Evolutionary conservation across 2,113 vertebrate genomes (phyloP).

Genomic region (Heptranchias perlo): DNA sequence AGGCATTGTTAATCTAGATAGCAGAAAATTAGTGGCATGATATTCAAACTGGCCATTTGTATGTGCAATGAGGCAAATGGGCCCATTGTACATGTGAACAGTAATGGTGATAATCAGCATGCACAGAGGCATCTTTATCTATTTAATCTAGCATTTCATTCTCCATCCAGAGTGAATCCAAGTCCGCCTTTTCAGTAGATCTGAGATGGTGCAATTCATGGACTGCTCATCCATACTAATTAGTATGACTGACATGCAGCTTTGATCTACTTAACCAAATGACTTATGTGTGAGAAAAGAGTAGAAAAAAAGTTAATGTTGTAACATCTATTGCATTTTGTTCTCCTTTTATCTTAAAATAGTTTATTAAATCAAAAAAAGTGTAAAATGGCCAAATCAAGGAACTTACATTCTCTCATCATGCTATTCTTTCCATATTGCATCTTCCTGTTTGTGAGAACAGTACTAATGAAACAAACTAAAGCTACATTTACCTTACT

Average conservation of each 20-base stretch:
- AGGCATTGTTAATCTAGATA: not conserved
- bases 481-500: not conserved
- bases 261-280: not conserved
- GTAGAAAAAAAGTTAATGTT: not conserved
- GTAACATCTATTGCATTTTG: not conserved
- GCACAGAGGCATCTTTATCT: not conserved
- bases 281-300: not conserved
- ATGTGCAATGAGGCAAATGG: not conserved
- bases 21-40: not conserved
- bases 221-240: conserved; percentile 9
- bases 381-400: not conserved
- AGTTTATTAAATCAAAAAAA: not conserved
- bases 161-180: not conserved
- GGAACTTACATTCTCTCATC: not conserved
- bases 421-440: not conserved
- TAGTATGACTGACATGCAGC: not conserved
- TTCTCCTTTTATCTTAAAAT: not conserved
- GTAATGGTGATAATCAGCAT: not conserved
- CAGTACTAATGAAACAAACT: not conserved
- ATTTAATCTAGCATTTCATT: not conserved
- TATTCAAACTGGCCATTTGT: not conserved
- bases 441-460: not conserved
- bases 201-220: not conserved
- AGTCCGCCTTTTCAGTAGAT: not conserved
- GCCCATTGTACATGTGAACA: not conserved